Conservation (phyloP, 2,113 vertebrate genomes). For the Clarias macrocephalus region DNA sequence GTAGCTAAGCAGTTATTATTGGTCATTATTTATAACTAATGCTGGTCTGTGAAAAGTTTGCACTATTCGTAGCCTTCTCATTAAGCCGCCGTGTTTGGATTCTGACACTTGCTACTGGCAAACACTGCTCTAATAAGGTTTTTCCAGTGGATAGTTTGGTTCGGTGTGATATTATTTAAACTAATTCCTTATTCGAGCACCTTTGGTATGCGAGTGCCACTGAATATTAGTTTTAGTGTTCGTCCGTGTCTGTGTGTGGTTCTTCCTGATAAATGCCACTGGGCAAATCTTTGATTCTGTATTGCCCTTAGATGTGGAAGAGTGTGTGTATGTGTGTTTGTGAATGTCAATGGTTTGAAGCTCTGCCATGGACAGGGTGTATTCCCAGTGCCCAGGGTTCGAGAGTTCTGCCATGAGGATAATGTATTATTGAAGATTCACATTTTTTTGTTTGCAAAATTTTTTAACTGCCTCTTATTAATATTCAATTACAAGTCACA, state of each 20-base stretch:
- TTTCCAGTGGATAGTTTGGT: background rate
- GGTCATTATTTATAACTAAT: slow-evolving; percentile 2
- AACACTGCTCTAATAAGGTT: background rate
- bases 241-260: background rate
- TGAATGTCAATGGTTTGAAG: background rate
- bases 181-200: background rate
- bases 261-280: background rate
- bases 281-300: background rate
- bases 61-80: background rate
- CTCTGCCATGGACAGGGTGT: background rate
- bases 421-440: background rate
- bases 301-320: background rate
- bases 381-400: background rate
- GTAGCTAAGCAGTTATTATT: background rate
- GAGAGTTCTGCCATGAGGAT: background rate
- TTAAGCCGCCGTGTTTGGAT: background rate
- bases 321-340: background rate
- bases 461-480: background rate
- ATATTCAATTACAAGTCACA: too few relatives aligned
- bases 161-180: background rate
- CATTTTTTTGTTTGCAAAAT: background rate
- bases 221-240: background rate
- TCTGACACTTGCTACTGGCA: background rate
- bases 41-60: background rate
- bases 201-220: background rate